These are phyloP conservation scores for Parazoanthus swiftii DNA, from an alignment of 92 coral and sea anemone species.

Conservation along the genomic window DNA sequence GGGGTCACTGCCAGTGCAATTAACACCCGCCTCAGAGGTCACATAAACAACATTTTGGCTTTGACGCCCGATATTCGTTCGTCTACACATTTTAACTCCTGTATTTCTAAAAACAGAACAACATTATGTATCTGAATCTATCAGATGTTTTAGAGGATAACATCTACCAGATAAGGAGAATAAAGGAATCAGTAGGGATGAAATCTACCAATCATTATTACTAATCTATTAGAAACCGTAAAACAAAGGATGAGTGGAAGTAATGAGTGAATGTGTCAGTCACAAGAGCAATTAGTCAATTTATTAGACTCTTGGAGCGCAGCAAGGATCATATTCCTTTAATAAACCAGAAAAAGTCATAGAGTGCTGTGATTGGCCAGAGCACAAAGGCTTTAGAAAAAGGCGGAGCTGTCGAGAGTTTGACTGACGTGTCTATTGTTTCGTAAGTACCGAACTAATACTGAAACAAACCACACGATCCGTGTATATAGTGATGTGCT, in stretches of 20 bases:
- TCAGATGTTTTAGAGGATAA: not conserved
- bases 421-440: constrained; percentile 74
- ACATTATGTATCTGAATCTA: not conserved
- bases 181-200: not conserved
- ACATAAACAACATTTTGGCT: constrained; percentile 19
- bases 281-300: constrained; percentile 51
- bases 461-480: constrained; percentile 43
- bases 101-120: not conserved
- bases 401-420: constrained; percentile 40
- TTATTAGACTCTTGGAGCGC: constrained; percentile 46
- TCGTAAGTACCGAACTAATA: constrained; percentile 48
- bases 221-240: not conserved
- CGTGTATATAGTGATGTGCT: constrained; percentile 11
- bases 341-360: constrained; percentile 46
- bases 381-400: constrained; percentile 35
- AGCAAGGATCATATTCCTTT: constrained; percentile 32
- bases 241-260: constrained; percentile 10
- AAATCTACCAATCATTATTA: constrained; percentile 21
- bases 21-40: constrained; percentile 34
- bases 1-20: constrained; percentile 37
- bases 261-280: constrained; percentile 40
- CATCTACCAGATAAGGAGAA: not conserved
- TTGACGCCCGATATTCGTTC: not conserved
- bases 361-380: constrained; percentile 46
- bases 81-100: not conserved